Evolutionary conservation across 2,113 vertebrate genomes (phyloP).

Genomic region (Gorsachius goisagi): DNA sequence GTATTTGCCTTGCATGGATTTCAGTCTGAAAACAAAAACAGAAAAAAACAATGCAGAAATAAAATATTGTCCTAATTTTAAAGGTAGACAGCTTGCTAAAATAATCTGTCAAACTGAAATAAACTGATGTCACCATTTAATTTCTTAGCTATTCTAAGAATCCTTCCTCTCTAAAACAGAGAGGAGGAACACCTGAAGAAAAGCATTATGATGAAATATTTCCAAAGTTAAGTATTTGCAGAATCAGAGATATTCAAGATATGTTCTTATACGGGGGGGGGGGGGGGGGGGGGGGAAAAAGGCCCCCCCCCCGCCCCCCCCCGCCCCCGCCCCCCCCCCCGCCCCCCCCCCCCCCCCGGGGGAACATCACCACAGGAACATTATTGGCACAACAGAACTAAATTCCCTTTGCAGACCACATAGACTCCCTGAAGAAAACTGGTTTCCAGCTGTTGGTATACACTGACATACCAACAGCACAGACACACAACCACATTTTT

Average conservation of each 20-base stretch:
- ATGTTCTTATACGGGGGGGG: not conserved
- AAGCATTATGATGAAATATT: not conserved
- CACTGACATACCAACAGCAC: not conserved
- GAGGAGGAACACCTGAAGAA: not conserved
- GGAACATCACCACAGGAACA: no score
- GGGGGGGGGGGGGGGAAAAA: no score
- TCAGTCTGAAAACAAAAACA: not conserved
- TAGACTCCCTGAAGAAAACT: fast-evolving
- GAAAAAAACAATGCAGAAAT: not conserved
- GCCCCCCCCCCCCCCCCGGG: no score
- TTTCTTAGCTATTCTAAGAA: not conserved
- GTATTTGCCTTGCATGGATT: not conserved
- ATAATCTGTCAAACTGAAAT: not conserved
- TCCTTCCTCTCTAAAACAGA: not conserved
- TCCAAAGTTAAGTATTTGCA: no score
- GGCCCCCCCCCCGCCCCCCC: no score
- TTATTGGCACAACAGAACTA: no score
- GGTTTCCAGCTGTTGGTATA: no score
- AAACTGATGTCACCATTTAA: not conserved
- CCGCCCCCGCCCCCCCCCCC: no score
- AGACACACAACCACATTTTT: no score
- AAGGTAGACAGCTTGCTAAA: not conserved
- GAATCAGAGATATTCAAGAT: not conserved
- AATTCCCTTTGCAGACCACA: not conserved
- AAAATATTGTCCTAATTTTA: not conserved